These are phyloP conservation scores for Zosterops borbonicus DNA, from an alignment of 2,113 vertebrate species.

Conservation along the genomic window DNA sequence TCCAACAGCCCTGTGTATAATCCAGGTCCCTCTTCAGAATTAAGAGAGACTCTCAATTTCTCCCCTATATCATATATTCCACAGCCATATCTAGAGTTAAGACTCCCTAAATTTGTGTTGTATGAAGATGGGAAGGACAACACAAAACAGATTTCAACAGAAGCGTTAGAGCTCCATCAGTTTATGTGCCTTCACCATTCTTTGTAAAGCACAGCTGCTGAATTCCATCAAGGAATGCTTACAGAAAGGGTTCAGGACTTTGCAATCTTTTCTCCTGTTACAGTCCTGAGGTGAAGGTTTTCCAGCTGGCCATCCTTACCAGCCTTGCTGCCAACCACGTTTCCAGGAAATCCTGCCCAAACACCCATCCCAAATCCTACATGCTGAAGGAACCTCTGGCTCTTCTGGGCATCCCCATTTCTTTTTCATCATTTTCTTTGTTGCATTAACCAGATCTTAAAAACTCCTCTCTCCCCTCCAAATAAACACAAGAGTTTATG, in stretches of 20 bases:
- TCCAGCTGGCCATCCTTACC: background rate
- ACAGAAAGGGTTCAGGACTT: background rate
- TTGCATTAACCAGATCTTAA: background rate
- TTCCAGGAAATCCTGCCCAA: background rate
- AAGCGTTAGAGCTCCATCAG: background rate
- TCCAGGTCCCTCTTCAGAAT: background rate
- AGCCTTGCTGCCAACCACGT: background rate
- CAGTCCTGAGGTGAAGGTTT: background rate
- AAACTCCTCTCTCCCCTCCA: background rate
- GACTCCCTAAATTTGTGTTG: background rate
- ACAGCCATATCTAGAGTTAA: background rate
- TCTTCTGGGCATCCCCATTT: background rate
- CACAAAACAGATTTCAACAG: background rate
- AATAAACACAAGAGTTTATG: background rate
- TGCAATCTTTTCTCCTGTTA: background rate
- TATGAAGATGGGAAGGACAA: background rate
- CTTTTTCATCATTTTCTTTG: background rate
- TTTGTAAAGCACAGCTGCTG: background rate
- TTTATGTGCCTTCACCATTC: background rate
- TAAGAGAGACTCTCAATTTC: background rate
- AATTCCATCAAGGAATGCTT: background rate
- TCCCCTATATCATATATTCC: background rate
- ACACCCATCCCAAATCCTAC: background rate
- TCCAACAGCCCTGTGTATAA: background rate
- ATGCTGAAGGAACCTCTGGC: background rate